A percentile compares a stretch with the other conserved stretches of the same genome.
Evolutionary conservation across 2,797 vertebrate genomes (phyloP).

Genomic region (Urosaurus nigricauda): DNA sequence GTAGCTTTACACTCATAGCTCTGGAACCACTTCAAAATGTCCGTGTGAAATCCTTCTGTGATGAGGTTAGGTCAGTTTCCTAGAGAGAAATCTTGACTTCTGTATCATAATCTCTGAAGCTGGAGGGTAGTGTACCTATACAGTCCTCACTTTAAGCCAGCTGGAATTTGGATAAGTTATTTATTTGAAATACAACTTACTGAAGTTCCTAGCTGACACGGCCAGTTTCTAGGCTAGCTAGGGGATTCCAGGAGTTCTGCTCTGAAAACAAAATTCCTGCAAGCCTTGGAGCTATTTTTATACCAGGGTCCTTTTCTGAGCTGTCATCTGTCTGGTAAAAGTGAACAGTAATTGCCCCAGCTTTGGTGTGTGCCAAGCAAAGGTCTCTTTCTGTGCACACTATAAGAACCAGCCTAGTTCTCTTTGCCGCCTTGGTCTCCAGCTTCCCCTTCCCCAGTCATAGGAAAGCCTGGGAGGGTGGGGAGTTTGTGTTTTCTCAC

Average conservation of each 20-base stretch:
- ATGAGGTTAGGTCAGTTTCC: background rate
- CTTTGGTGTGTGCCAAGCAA: background rate
- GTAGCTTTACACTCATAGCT: background rate
- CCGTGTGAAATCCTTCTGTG: background rate
- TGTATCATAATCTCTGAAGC: too few relatives aligned
- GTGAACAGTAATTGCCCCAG: background rate
- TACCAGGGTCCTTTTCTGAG: background rate
- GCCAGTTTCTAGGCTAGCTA: background rate
- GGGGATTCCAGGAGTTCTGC: too few relatives aligned
- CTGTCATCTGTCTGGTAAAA: background rate
- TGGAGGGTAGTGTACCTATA: too few relatives aligned
- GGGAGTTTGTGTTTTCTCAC: too few relatives aligned
- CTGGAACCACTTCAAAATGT: background rate
- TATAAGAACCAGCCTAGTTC: too few relatives aligned
- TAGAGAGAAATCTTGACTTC: background rate
- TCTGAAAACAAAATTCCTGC: too few relatives aligned
- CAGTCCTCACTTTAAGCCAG: too few relatives aligned
- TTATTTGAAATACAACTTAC: background rate
- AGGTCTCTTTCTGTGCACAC: too few relatives aligned
- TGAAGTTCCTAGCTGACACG: background rate
- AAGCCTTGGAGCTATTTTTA: background rate
- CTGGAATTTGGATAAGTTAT: background rate
- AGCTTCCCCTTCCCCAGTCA: too few relatives aligned
- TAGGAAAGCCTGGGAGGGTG: too few relatives aligned
- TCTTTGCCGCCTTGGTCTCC: too few relatives aligned